Conservation (phyloP, 2,797 vertebrate species). For the Rhynchonycteris naso region DNA sequence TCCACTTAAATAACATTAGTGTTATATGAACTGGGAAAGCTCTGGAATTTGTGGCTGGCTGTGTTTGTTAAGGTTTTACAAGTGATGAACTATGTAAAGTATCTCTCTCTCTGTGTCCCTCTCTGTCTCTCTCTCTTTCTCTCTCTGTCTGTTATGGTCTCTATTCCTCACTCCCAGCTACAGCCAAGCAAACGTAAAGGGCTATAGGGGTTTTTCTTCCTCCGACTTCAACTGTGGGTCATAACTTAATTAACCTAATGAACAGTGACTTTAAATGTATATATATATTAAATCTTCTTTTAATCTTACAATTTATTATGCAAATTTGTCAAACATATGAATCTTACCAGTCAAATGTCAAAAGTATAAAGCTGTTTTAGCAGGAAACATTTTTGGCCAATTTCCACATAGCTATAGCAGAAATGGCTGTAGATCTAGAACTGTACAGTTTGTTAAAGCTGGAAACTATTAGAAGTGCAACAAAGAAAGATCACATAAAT, state of each 20-base stretch:
- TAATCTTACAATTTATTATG: conserved; percentile 62
- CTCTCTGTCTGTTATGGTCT: not conserved
- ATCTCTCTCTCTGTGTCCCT: not conserved
- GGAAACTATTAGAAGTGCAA: conserved; percentile 66
- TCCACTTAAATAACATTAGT: conserved; percentile 44
- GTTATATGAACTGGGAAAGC: conserved; percentile 47
- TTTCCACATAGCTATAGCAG: conserved; percentile 52
- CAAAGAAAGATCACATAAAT: conserved; percentile 65
- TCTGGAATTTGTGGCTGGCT: conserved; percentile 49
- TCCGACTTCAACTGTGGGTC: not conserved
- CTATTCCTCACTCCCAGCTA: conserved; percentile 39
- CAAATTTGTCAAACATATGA: conserved; percentile 45
- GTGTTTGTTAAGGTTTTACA: conserved; percentile 54
- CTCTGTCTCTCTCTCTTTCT: too few species aligned
- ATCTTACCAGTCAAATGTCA: conserved; percentile 53
- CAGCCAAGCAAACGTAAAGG: conserved; percentile 51
- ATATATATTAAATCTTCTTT: conserved; percentile 31
- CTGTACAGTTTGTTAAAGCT: conserved; percentile 70
- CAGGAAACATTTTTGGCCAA: conserved; percentile 61
- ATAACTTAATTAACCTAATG: conserved; percentile 53
- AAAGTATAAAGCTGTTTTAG: conserved; percentile 48
- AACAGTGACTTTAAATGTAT: conserved; percentile 54
- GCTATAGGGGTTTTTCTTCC: conserved; percentile 31
- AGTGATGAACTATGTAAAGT: conserved; percentile 25
- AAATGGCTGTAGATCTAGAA: conserved; percentile 55